Evolutionary conservation across 2,888 invertebrate genomes (phyloP).

Genomic region (Oscheius onirici): DNA sequence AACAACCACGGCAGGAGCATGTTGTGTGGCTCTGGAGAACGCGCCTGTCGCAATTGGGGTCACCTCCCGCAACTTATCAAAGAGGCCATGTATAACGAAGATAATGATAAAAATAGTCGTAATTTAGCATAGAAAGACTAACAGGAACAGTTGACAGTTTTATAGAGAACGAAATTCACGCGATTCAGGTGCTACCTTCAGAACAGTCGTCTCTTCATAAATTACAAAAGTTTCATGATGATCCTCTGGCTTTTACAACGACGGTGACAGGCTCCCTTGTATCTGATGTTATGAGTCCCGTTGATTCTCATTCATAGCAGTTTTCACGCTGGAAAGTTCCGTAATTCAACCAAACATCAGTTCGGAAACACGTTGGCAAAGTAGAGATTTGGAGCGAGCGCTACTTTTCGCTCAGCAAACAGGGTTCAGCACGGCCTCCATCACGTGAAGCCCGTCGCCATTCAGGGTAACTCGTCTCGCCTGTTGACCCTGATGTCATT

Average conservation of each 20-base stretch:
- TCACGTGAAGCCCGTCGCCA: slow-evolving; percentile 18
- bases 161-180: no score
- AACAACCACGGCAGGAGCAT: slow-evolving; percentile 13
- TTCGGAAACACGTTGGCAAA: neutral
- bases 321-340: no score
- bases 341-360: neutral
- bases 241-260: no score
- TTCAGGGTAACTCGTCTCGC: neutral
- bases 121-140: no score
- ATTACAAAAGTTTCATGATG: no score
- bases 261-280: no score
- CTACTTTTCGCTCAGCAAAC: slow-evolving; percentile 24
- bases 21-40: neutral
- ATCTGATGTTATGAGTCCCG: no score
- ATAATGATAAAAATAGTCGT: neutral
- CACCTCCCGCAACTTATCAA: neutral
- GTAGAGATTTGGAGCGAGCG: slow-evolving; percentile 6
- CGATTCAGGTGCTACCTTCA: no score
- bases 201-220: no score
- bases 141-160: no score
- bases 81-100: neutral
- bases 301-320: no score
- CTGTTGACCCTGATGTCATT: slow-evolving; percentile 15
- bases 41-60: slow-evolving; percentile 15
- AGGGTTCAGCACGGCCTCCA: slow-evolving; percentile 12